These are phyloP conservation scores for Melinaea menophilus DNA, from an alignment of 2,888 invertebrate species.

Conservation along the genomic window DNA sequence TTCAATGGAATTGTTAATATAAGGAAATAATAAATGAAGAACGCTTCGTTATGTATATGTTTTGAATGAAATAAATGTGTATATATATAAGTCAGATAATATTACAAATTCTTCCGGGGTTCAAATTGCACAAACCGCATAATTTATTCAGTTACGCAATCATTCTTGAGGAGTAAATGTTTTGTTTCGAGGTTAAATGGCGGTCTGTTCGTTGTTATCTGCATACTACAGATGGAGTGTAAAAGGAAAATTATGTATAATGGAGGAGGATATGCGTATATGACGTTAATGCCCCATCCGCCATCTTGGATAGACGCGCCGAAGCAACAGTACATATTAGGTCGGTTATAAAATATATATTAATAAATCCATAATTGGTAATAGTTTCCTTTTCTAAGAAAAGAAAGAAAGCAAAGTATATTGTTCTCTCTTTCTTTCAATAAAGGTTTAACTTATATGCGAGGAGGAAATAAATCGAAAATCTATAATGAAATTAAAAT, in stretches of 20 bases:
- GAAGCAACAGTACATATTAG: not conserved
- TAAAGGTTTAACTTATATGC: too few relatives aligned
- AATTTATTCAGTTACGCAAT: slow-evolving; percentile 56
- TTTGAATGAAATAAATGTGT: too few relatives aligned
- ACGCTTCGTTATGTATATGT: too few relatives aligned
- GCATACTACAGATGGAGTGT: slow-evolving; percentile 40
- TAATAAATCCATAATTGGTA: too few relatives aligned
- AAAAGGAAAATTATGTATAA: slow-evolving; percentile 60
- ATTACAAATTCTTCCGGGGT: slow-evolving; percentile 36
- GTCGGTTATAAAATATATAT: too few relatives aligned
- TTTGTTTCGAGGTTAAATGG: slow-evolving; percentile 52
- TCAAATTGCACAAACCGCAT: slow-evolving; percentile 41
- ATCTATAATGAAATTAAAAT: too few relatives aligned
- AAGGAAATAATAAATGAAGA: too few relatives aligned
- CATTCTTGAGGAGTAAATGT: slow-evolving; percentile 50
- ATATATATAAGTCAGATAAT: too few relatives aligned
- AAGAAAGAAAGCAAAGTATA: too few relatives aligned
- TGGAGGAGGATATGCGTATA: slow-evolving; percentile 66
- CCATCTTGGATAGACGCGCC: slow-evolving; percentile 51
- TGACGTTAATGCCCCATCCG: slow-evolving; percentile 61
- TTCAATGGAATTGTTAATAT: not conserved
- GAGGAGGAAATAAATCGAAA: too few relatives aligned
- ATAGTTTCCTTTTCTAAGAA: too few relatives aligned
- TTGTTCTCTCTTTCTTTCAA: too few relatives aligned
- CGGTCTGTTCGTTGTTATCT: slow-evolving; percentile 44